Evolutionary conservation across 2,113 vertebrate species (phyloP), one percentile per base, ranked within the genome.

Genomic region (Glareola pratincola): DNA sequence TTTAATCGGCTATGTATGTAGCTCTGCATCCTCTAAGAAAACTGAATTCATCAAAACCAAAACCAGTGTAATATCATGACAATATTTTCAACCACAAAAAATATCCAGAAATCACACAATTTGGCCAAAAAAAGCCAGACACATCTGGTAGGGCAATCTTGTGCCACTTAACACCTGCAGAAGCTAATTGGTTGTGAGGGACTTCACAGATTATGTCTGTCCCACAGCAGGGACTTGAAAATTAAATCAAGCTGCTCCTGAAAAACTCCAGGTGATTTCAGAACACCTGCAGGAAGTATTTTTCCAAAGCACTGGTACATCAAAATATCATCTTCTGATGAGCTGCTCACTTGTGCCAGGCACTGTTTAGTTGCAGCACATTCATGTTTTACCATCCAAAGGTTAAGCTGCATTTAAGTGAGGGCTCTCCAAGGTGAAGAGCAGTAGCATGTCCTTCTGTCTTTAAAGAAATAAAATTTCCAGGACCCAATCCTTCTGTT

Each of bases 171-270:
- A 81, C 62, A 89, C 62, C 87, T 85, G 74, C 53, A 92, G 91
- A 92, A 91, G 23, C 53, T 91, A 94, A 91, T 95, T 94, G 84
- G 9, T 94, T 0, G 8, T 82, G 39, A 76, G 95, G 76, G 23
- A 37, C 47, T 72, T 94, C 41, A 34, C 41, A 81, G 39, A 27
- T 87, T 50, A 47, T 43, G 29, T 68, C 74, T 87, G 39, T 75
- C 43, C 74, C 92, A 82, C 84, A 92, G 84, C 92, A 92, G 95
- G 91, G 41, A 90, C 64, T 69, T 43, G 57, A 78, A 97, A 97
- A 96, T 96, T 95, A 94, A 96, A 95, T 95, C 87, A 94, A 85
- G 47, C 59, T 37, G 50, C 37, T 95, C 77, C 37, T 93, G 63
- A 91, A 88, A 73, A 90, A 47, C 80, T 83, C 84, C 50, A 89